Evolutionary conservation across 1,140 invertebrate genomes (phyloP), one percentile per base, ranked within the genome.

Genomic region (Aphidius gifuensis): DNA sequence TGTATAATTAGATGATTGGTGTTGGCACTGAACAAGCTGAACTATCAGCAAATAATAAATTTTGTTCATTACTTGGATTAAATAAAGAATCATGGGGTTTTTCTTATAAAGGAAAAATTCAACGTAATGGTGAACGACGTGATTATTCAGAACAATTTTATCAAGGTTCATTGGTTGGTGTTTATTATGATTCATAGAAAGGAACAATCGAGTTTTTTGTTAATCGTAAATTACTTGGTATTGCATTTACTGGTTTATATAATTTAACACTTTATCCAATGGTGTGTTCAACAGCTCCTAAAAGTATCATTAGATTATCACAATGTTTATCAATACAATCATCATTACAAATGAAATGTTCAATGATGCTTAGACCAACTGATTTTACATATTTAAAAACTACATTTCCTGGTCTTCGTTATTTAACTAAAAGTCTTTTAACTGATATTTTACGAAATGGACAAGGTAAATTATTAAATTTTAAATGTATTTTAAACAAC

Each of bases 21-120:
- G 82, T 93, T 23, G 90, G 91, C 9, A 91, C 90, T 16, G 76
- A 78, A 51, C 86, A 88, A 71, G 83, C 86, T 9, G 77, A 88
- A 69, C 73, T 91, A 8, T 66, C 80, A 39, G 80, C 77, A 45
- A 69, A 78, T 21, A 81, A 84, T 65, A 75, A 74, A 23, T 93
- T 90, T 74, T 87, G 85, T 60, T 92, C 91, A 42, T 77, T 93
- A 6, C 77, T 93, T 39, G 91, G 92, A 4, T 80, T 74, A 53
- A 87, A 92, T 73, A 69, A 72, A 2, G 86, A 93, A 71, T 92
- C 90, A 0, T 93, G 91, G 87, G 92, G 91, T 2, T 84, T 91
- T 56, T 92, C 91, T 3, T 93, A 93, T 72, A 85, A 76, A 51
- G 92, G 92, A 60, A 74, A 78, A 5, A 75, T 90, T 58, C 85